Base-by-base conservation (phyloP, 2,797 vertebrate species). In the Urocyon cinereoargenteus region DNA sequence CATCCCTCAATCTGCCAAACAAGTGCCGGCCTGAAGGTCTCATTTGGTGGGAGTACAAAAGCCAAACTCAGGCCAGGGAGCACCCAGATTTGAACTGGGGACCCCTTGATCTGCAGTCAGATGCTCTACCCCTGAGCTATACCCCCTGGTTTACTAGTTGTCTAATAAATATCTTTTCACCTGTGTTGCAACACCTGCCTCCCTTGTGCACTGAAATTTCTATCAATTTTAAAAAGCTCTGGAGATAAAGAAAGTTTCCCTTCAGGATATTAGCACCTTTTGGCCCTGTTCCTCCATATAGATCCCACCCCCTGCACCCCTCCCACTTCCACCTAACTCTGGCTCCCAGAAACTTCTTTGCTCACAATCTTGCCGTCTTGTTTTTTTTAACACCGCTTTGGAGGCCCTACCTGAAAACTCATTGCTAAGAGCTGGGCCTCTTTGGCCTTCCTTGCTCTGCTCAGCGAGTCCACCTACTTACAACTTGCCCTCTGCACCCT, bases 121-220 rank as follows among this genome's bases (percentile, higher is more conserved):
- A 98, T 98, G 93, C 91, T 97, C 95, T 97, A 16, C 95, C 96
- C 87, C 81, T 94, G 97, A 98, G 92, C 96, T 98, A 97, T 82
- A 86, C 57, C 51, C 92, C 84, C 78, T 36, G 1, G 0, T 6
- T 31, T 24, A 0, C 2, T 6, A 26, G 0, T 0, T 0, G 0
- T 3, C 18, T 64, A 57, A 26, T 73, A 55, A 68, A 79, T 40
- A 72, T 28, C 36, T 61, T 82, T 77, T 89, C 53, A 86, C 49
- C 36, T 86, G 59, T 55, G 26, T 49, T 81, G 64, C 66, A 77
- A 61, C 6, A 49, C 59, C 40, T 55, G 24, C 19, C n/a, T n/a
- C 15, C 12, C 24, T 31, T 16, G 10, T 3, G 78, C 24, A 26
- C 4, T 90, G 26, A 36, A 31, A 34, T 55, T 26, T 73, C 57